Percentiles rank a stretch among this genome's conserved stretches.
Conservation (phyloP, 2,888 invertebrate species). For the Pharmacophagus antenor region DNA sequence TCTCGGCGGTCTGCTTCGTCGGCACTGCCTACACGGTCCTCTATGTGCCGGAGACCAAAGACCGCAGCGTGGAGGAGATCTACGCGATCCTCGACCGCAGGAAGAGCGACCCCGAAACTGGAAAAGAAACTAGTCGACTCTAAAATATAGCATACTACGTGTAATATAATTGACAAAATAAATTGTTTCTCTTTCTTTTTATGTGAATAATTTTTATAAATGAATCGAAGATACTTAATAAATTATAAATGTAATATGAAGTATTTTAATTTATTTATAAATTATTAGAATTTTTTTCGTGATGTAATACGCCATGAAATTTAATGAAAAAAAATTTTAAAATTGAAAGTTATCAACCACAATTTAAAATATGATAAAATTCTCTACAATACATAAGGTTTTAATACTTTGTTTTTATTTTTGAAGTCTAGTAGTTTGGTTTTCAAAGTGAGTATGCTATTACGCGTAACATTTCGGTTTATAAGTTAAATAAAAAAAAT, state of each 20-base stretch:
- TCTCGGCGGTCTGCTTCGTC: slow-evolving; percentile 67
- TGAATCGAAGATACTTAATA: slow-evolving; percentile 21
- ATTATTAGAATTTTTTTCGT: too few species aligned
- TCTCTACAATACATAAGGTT: too few species aligned
- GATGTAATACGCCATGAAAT: too few species aligned
- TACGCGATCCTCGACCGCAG: slow-evolving; percentile 64
- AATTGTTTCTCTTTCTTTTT: background rate
- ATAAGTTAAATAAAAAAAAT: too few species aligned
- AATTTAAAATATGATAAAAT: too few species aligned
- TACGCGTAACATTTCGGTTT: too few species aligned
- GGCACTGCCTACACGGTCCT: slow-evolving; percentile 68
- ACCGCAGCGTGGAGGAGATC: slow-evolving; percentile 65
- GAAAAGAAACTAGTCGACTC: slow-evolving; percentile 62
- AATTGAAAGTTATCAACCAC: too few species aligned
- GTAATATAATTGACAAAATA: slow-evolving; percentile 7
- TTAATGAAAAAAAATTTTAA: background rate
- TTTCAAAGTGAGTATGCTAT: too few species aligned
- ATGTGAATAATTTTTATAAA: background rate
- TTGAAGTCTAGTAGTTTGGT: too few species aligned
- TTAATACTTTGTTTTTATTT: too few species aligned
- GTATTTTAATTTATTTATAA: slow-evolving; percentile 28
- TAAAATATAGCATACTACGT: slow-evolving; percentile 43
- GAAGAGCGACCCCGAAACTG: slow-evolving; percentile 59
- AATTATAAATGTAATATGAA: slow-evolving; percentile 13
- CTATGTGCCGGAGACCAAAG: slow-evolving; percentile 74